Percentiles rank a stretch among this genome's conserved stretches.
Evolutionary conservation across 2,113 vertebrate species (phyloP).

Genomic region (Machaerirhynchus nigripectus): DNA sequence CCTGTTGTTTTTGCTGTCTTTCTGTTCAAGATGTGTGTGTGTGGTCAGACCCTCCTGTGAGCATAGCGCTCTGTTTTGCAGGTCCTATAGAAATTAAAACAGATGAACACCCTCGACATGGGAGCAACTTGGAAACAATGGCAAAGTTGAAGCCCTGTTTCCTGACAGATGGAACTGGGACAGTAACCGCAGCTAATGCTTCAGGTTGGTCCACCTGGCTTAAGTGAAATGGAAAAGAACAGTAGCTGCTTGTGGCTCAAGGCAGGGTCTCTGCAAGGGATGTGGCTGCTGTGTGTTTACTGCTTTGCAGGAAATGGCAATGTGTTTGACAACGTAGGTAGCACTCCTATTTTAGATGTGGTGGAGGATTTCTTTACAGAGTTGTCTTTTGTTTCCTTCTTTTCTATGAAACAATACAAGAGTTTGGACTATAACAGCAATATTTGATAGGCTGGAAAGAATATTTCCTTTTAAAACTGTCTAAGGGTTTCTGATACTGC

Average conservation of each 20-base stretch:
- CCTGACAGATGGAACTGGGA: constrained; percentile 85
- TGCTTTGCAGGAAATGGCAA: not conserved
- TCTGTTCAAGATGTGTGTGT: accelerated
- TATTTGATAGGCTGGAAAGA: not conserved
- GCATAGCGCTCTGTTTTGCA: constrained; percentile 28
- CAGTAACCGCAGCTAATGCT: constrained; percentile 90
- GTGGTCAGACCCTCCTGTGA: not conserved
- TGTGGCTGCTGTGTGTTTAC: not conserved
- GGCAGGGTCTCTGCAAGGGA: not conserved
- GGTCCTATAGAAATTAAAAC: constrained; percentile 85
- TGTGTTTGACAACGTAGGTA: not conserved
- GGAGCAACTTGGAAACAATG: constrained; percentile 82
- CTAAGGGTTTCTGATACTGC: not conserved
- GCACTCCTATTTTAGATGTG: not conserved
- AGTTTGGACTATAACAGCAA: not conserved
- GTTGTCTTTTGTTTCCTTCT: not conserved
- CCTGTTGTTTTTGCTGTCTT: not conserved
- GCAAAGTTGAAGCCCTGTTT: constrained; percentile 90
- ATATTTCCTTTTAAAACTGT: not conserved
- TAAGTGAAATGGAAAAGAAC: not conserved
- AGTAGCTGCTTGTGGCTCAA: not conserved
- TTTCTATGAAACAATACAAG: not conserved
- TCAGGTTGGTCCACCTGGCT: constrained; percentile 78
- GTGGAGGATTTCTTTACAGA: not conserved
- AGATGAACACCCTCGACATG: constrained; percentile 92